Percentiles rank a stretch among this genome's conserved stretches.
Evolutionary conservation across 2,113 vertebrate genomes (phyloP).

Genomic region (Mesoclemmys tuberculata): DNA sequence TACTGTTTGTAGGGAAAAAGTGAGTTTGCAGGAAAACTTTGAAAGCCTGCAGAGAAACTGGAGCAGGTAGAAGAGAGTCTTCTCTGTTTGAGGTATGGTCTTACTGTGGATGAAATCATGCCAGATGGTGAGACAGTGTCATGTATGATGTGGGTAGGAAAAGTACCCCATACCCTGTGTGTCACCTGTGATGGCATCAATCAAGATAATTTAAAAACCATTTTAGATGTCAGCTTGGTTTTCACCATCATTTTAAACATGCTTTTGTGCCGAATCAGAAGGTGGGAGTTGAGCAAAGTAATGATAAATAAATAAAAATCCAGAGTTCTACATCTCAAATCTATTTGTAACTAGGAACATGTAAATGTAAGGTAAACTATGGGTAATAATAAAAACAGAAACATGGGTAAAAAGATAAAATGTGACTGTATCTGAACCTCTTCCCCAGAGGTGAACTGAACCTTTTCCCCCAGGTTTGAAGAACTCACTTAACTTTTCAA

Average conservation of each 20-base stretch:
- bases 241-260: background rate
- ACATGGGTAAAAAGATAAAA: constrained; percentile 48
- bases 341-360: constrained; percentile 59
- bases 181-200: background rate
- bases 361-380: constrained; percentile 32
- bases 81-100: background rate
- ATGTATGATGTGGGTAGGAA: background rate
- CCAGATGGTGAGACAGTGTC: background rate
- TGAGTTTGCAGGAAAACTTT: background rate
- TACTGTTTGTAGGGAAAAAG: background rate
- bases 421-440: constrained; percentile 57
- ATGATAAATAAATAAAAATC: constrained; percentile 58
- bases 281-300: constrained; percentile 52
- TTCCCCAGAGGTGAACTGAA: constrained; percentile 64
- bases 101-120: background rate
- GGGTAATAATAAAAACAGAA: too few species aligned
- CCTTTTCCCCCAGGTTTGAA: constrained; percentile 34
- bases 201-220: background rate
- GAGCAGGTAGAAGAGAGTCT: background rate
- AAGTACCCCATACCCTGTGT: background rate
- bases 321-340: constrained; percentile 43
- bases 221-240: background rate
- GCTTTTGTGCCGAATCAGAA: constrained; percentile 3
- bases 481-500: background rate
- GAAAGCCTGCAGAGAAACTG: background rate